These are phyloP conservation scores for Clistopyga incitator DNA, from an alignment of 2,888 invertebrate species.

Conservation along the genomic window DNA sequence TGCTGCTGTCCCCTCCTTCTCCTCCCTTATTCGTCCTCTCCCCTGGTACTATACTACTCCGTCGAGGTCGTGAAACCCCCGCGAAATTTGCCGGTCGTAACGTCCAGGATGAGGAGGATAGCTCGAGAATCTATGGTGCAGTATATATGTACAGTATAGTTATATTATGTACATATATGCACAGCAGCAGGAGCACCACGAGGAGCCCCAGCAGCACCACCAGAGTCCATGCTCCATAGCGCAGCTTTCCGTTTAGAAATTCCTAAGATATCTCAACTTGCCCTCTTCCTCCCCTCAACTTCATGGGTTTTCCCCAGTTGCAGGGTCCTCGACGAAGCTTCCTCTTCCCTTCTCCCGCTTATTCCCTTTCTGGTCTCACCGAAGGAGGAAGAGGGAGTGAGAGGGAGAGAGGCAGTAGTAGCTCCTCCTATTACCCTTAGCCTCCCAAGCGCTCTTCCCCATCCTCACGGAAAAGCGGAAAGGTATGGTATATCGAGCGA, in stretches of 20 bases:
- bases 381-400: constrained; percentile 50
- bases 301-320: constrained; percentile 44
- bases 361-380: constrained; percentile 47
- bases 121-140: constrained; percentile 46
- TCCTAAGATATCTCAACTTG: constrained; percentile 76
- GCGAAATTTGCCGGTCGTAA: constrained; percentile 68
- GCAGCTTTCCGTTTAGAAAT: constrained; percentile 77
- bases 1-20: constrained; percentile 16
- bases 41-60: constrained; percentile 39
- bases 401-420: constrained; percentile 41
- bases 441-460: constrained; percentile 36
- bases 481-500: constrained; percentile 76
- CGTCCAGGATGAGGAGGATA: constrained; percentile 61
- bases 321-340: constrained; percentile 54
- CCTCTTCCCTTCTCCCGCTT: constrained; percentile 35
- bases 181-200: too few relatives aligned
- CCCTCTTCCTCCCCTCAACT: constrained; percentile 37
- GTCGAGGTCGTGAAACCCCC: constrained; percentile 65
- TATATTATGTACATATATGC: constrained; percentile 40
- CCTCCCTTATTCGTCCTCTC: constrained; percentile 1
- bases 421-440: constrained; percentile 67
- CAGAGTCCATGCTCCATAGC: constrained; percentile 53
- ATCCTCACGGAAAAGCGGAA: constrained; percentile 59
- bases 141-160: constrained; percentile 38
- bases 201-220: too few relatives aligned